These are phyloP conservation scores for Lycorma delicatula DNA, from an alignment of 1,140 invertebrate genomes.

Conservation along the genomic window DNA sequence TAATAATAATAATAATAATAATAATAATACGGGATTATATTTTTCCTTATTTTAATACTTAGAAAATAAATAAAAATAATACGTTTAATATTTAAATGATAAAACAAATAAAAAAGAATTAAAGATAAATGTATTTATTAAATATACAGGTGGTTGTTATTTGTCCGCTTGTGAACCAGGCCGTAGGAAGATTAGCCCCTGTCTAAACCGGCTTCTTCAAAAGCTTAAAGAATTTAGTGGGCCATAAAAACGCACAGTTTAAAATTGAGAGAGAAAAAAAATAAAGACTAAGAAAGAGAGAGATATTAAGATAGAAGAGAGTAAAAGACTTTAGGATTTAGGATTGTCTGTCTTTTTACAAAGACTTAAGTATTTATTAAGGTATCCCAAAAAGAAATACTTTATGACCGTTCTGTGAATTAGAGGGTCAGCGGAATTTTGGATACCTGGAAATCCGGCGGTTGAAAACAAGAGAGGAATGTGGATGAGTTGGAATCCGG, in stretches of 20 bases:
- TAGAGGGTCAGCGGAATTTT: conserved; percentile 13
- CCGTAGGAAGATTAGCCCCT: conserved; percentile 5
- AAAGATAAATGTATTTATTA: no score
- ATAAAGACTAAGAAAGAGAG: no score
- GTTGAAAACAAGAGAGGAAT: conserved; percentile 10
- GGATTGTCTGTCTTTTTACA: conserved; percentile 13
- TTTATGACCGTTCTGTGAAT: conserved; percentile 18
- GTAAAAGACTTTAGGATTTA: conserved; percentile 16
- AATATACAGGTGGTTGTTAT: no score
- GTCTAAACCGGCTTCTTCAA: conserved; percentile 18
- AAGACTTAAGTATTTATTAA: conserved; percentile 15
- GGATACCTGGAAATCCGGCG: conserved; percentile 20
- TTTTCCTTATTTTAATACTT: no score
- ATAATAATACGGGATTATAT: no score
- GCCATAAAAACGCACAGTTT: conserved; percentile 15
- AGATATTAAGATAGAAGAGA: no score
- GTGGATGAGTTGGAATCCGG: conserved; percentile 12
- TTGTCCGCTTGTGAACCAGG: background rate
- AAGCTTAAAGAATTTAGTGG: conserved; percentile 21
- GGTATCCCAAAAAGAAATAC: conserved; percentile 20
- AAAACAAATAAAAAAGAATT: no score
- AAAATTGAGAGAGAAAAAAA: conserved; percentile 14
- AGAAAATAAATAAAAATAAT: no score
- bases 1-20: no score
- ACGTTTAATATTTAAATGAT: no score